Conservation (phyloP, 2,888 invertebrate genomes). For the Drosophila gaucha region DNA sequence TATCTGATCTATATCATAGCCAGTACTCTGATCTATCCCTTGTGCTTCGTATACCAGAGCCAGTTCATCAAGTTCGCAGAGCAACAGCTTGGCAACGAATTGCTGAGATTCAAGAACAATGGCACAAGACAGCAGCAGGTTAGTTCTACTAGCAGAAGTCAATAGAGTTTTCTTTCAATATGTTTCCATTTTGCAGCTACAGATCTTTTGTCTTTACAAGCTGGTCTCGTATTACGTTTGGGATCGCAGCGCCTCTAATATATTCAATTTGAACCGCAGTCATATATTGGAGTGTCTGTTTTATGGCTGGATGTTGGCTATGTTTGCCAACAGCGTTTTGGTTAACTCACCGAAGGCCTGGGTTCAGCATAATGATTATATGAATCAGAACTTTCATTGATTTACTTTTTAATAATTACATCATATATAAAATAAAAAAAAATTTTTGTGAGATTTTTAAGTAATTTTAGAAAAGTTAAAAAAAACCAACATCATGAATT, state of each 20-base stretch:
- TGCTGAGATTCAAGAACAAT: slow-evolving; percentile 20
- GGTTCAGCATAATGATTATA: background rate
- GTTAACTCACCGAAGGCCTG: slow-evolving; percentile 19
- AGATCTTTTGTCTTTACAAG: slow-evolving; percentile 37
- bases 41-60: slow-evolving; percentile 22
- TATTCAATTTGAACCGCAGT: slow-evolving; percentile 32
- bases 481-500: too few relatives aligned
- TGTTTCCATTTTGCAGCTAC: slow-evolving; percentile 23
- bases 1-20: accelerated
- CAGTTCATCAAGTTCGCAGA: slow-evolving; percentile 22
- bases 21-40: slow-evolving; percentile 27
- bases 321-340: slow-evolving; percentile 55
- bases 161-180: too few relatives aligned
- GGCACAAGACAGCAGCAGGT: slow-evolving; percentile 26
- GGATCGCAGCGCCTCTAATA: slow-evolving; percentile 10
- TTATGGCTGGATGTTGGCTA: slow-evolving; percentile 38
- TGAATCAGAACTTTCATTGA: too few relatives aligned
- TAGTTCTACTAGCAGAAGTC: background rate
- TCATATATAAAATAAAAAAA: too few relatives aligned
- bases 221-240: background rate
- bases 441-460: too few relatives aligned
- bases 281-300: slow-evolving; percentile 29
- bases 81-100: slow-evolving; percentile 32
- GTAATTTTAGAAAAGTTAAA: too few relatives aligned
- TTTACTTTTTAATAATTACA: too few relatives aligned